Conservation (phyloP, 2,113 vertebrate species). For the Marcusenius ussheri region DNA sequence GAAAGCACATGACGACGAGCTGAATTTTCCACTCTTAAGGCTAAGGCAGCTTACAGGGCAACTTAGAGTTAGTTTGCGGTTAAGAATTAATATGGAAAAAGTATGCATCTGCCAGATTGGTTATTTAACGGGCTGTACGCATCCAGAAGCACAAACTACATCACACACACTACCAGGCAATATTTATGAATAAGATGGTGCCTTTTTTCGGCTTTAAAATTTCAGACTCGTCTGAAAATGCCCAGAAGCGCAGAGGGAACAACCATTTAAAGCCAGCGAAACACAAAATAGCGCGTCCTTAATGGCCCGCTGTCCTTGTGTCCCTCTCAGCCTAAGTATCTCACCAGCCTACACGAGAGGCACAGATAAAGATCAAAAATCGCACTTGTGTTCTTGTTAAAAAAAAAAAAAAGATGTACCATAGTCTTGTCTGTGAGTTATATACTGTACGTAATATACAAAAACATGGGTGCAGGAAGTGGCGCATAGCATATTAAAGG, state of each 20-base stretch:
- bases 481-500: not conserved
- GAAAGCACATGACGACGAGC: not conserved
- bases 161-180: not conserved
- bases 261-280: not conserved
- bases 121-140: not conserved
- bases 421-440: not conserved
- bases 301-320: not conserved
- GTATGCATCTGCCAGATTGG: not conserved
- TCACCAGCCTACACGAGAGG: not conserved
- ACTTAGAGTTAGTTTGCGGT: not conserved
- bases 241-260: not conserved
- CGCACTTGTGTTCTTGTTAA: not conserved
- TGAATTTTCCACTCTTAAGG: not conserved
- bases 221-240: not conserved
- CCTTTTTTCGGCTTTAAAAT: not conserved
- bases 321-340: not conserved
- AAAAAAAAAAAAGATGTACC: not conserved
- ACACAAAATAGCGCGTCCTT: not conserved
- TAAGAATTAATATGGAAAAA: constrained; percentile 6
- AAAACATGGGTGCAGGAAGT: not conserved
- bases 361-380: not conserved
- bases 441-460: not conserved
- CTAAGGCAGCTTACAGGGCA: not conserved
- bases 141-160: not conserved
- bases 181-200: not conserved